Evolutionary conservation across 1,140 invertebrate species (phyloP).

Genomic region (Trichonephila inaurata): DNA sequence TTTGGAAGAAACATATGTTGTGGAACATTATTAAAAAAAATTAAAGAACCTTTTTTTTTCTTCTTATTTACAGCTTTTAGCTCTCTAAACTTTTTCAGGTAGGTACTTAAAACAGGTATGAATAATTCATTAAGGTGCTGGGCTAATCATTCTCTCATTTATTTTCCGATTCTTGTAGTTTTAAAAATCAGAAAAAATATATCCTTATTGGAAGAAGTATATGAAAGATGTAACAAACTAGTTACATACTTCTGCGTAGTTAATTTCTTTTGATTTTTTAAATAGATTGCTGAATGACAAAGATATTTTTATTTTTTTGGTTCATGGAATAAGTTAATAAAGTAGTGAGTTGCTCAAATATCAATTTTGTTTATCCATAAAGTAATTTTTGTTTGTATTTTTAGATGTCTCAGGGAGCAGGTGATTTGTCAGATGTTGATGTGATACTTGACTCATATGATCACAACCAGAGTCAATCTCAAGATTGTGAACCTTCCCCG

Average conservation of each 20-base stretch:
- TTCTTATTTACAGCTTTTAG: conserved; percentile 24
- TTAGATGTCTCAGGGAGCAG: conserved; percentile 77
- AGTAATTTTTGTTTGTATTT: conserved; percentile 1
- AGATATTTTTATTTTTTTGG: background rate
- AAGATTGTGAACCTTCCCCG: conserved; percentile 94
- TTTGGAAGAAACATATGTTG: background rate
- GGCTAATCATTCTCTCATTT: background rate
- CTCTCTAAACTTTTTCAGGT: background rate
- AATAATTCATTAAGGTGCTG: background rate
- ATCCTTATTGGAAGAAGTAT: too few species aligned
- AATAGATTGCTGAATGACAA: background rate
- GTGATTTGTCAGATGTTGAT: conserved; percentile 77
- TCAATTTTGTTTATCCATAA: background rate
- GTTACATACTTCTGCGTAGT: too few species aligned
- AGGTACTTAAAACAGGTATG: conserved; percentile 20
- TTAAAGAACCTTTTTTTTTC: background rate
- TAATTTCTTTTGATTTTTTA: too few species aligned
- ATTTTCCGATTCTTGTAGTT: background rate
- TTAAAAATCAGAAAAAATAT: background rate
- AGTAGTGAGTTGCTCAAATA: background rate
- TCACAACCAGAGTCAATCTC: conserved; percentile 83
- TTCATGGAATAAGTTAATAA: background rate
- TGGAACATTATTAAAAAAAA: background rate
- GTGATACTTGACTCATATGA: conserved; percentile 77
- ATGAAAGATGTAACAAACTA: too few species aligned